phyloP scores from a whole-genome alignment of 2,888 invertebrate species.

The Nasonovia ribisnigri region DNA sequence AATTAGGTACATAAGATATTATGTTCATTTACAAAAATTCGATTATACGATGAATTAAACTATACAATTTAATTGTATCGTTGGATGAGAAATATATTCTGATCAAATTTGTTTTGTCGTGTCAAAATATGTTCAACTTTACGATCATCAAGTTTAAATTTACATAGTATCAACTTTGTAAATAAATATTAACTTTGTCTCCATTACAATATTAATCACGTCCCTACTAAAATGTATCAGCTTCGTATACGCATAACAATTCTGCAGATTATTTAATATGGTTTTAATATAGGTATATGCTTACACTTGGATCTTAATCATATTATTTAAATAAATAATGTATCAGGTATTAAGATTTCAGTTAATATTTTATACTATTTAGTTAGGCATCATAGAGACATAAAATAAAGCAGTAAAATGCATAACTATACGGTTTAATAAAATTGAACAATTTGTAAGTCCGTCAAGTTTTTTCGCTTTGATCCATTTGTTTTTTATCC shows the following conservation, averaged over 20 bases:
- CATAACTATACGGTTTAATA: not conserved
- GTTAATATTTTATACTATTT: not conserved
- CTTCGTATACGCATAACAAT: not conserved
- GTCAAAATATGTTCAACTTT: not conserved
- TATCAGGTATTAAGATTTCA: not conserved
- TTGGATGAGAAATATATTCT: not conserved
- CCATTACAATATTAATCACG: not conserved
- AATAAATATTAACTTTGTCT: conserved; percentile 37
- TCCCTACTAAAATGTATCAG: not conserved
- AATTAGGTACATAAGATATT: not conserved
- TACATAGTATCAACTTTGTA: not conserved
- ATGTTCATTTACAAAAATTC: not conserved
- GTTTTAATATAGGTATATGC: not conserved
- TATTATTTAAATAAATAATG: not conserved
- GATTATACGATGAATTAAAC: not conserved
- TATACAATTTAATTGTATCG: not conserved
- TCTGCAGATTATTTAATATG: not conserved
- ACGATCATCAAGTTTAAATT: not conserved
- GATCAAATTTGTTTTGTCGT: not conserved
- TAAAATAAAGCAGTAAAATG: not conserved
- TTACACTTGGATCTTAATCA: not conserved
- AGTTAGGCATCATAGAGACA: not conserved
- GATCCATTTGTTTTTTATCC: not conserved
- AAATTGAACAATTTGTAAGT: not conserved
- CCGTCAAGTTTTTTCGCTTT: not conserved